Base-by-base conservation (phyloP, 2,888 invertebrate species). In the Clunio marinus region DNA sequence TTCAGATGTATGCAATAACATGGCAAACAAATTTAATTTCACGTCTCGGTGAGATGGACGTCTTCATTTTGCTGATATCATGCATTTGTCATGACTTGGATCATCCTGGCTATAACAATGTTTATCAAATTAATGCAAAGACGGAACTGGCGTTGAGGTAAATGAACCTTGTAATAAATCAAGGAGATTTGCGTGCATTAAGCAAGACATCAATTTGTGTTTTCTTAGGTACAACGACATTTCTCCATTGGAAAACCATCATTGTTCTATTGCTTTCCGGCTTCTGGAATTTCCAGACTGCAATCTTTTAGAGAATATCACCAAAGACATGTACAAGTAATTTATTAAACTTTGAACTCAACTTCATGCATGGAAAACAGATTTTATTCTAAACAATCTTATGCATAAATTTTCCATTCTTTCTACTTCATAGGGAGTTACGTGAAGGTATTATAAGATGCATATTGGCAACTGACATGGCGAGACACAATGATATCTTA, bases 191-290 rank as follows among this genome's bases (percentile, higher is more conserved):
- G n/a, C n/a, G n/a, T n/a, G n/a, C n/a, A n/a, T n/a, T n/a, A n/a
- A n/a, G n/a, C n/a, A n/a, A n/a, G n/a, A n/a, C n/a, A n/a, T n/a
- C n/a, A n/a, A n/a, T n/a, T n/a, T n/a, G 25, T 63, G 10, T 68
- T 57, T 69, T 46, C 35, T 3, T 70, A 80, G 80, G 70, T 91
- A 91, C 80, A 91, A 91, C 78, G 91, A 91, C 80, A 90, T 91
- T 75, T 91, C 90, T 66, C 91, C 91, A 2, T 79, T 91, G 75
- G 91, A 91, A 78, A 91, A 91, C 78, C 91, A 91, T 77, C 91
- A 91, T 76, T 91, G 91, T 78, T 90, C 90, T 71, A 88, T 91
- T 73, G 88, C 91, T 57, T 91, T 91, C 78, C 85, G 89, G 70
- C 84, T 91, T 72, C 81, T 91, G 72, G 88, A 88, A 75, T 85